Evolutionary conservation across 2,888 invertebrate genomes (phyloP), one percentile per base, ranked within the genome.

Genomic region (Drosophila sordidula): DNA sequence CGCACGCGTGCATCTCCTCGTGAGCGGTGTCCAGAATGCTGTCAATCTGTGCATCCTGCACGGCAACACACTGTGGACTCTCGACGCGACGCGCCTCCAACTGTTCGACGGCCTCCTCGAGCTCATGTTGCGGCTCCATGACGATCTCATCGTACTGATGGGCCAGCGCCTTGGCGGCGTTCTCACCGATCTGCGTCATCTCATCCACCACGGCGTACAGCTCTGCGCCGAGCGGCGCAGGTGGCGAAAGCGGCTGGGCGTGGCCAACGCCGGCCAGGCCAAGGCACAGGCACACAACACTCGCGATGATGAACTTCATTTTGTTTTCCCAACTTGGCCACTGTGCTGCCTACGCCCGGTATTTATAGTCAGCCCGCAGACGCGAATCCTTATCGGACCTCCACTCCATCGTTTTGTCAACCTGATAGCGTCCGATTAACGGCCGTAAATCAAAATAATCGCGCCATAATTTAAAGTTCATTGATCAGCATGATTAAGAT

Each of bases 61-160:
- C 69, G 12, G 68, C 80, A 16, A 89, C 90, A 57, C 90, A 90
- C n/a, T 81, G 46, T 1, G 72, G 76, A 38, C 59, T 77, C 18
- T 57, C 66, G 8, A 68, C 54, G 5, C 78, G 77, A 12, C 82
- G 89, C 2, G 61, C 63, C 26, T 89, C 89, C 56, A 90, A 67
- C 6, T 68, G 49, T 0, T 80, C 68, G 4, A 89, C 52, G 5
- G 81, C 81, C 6, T 68, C 64, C 3, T 89, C 88, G 54, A 90
- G 71, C 42, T 89, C 75, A 0, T 81, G 72, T 4, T 86, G 67
- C 0, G 89, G 90, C 44, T 89, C 82, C 6, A 80, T 12, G 6
- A 89, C 70, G 29, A 87, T 83, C 36, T 79, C 76, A 45, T 88
- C 78, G 29, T 78, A 78, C 62, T 90, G 88, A 12, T 83, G 78